These are phyloP conservation scores for Potamarius usumacintae DNA, from an alignment of 2,113 vertebrate genomes.

Conservation along the genomic window DNA sequence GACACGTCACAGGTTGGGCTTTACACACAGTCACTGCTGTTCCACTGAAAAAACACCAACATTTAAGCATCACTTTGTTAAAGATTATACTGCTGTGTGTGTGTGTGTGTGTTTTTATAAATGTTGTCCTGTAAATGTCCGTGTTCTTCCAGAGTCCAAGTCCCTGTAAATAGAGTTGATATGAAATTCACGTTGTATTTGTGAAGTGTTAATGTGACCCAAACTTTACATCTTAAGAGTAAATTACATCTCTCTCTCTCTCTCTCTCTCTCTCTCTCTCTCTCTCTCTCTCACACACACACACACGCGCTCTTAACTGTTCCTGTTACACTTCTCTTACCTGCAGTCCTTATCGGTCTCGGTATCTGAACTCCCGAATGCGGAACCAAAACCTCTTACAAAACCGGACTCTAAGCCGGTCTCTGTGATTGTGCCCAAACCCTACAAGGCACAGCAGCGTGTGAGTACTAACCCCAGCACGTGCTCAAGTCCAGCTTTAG, in stretches of 20 bases:
- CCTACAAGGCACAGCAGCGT: conserved; percentile 72
- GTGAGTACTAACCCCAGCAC: conserved; percentile 72
- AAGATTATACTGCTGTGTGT: conserved; percentile 2
- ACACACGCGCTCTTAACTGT: conserved; percentile 54
- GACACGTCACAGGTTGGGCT: conserved; percentile 77
- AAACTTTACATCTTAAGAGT: background rate
- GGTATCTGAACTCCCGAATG: conserved; percentile 75
- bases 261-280: background rate
- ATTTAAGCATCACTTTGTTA: background rate
- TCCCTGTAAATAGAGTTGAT: background rate
- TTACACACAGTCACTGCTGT: background rate
- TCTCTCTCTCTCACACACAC: background rate
- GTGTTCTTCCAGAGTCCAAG: background rate
- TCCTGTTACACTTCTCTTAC: conserved; percentile 71
- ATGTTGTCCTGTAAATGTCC: conserved; percentile 27
- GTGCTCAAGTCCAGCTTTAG: conserved; percentile 46
- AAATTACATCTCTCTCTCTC: background rate
- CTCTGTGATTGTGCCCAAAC: conserved; percentile 67
- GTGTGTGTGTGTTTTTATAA: conserved; percentile 25
- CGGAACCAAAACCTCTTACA: conserved; percentile 55
- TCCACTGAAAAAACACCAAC: background rate
- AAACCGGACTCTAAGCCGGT: conserved; percentile 62
- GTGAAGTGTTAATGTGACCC: background rate
- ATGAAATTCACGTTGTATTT: background rate
- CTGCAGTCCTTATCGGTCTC: conserved; percentile 75